Percentiles rank a stretch among this genome's conserved stretches.
phyloP scores from a whole-genome alignment of 2,888 invertebrate species.

The Matsumyia berberina region DNA sequence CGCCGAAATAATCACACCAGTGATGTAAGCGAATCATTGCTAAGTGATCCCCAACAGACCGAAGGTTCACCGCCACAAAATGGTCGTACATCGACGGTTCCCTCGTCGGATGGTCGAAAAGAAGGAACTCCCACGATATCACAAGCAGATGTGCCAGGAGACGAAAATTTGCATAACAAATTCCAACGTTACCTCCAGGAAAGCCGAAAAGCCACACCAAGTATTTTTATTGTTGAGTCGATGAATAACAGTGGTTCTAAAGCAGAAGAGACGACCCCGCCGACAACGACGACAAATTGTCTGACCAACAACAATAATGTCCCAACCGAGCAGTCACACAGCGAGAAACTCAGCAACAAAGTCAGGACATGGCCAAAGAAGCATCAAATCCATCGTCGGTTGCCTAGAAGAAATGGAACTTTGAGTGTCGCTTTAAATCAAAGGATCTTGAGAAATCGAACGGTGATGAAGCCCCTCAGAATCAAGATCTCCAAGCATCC shows the following conservation, averaged over 20 bases:
- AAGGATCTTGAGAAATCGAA: conserved; percentile 80
- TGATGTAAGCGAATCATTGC: conserved; percentile 56
- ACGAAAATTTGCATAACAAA: conserved; percentile 67
- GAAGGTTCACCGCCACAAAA: conserved; percentile 23
- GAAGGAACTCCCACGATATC: conserved; percentile 21
- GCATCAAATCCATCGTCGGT: conserved; percentile 26
- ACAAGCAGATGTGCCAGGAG: not conserved
- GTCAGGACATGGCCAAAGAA: conserved; percentile 31
- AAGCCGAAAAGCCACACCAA: conserved; percentile 81
- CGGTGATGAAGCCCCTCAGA: conserved; percentile 76
- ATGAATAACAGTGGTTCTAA: conserved; percentile 66
- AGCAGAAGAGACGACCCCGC: not conserved
- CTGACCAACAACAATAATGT: conserved; percentile 16
- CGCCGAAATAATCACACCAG: conserved; percentile 38
- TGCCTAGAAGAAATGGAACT: conserved; percentile 47
- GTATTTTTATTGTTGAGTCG: conserved; percentile 81
- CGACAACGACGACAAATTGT: not conserved
- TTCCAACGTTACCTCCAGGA: conserved; percentile 79
- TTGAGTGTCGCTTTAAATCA: conserved; percentile 57
- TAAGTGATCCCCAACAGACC: conserved; percentile 45
- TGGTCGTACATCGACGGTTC: conserved; percentile 51
- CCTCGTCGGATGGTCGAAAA: conserved; percentile 54
- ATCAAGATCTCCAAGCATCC: conserved; percentile 43
- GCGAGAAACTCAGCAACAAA: not conserved
- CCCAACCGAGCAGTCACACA: not conserved